These are phyloP conservation scores for Malurus leucopterus DNA, from an alignment of 2,797 vertebrate species.

Conservation along the genomic window DNA sequence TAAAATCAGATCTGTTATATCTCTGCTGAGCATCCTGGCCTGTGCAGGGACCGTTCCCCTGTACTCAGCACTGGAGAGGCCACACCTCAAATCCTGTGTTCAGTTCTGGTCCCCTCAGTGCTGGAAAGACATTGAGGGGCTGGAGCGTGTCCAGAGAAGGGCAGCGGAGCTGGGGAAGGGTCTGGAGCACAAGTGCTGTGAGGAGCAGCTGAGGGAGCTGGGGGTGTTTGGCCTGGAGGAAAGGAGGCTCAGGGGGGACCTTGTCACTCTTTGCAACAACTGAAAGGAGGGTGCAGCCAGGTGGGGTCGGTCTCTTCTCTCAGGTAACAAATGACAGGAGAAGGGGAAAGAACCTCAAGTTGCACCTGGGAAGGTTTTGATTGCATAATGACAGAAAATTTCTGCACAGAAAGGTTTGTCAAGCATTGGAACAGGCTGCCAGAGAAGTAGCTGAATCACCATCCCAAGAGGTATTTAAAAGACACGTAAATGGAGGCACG, in stretches of 20 bases:
- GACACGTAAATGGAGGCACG: background rate
- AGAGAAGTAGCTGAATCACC: background rate
- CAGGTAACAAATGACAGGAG: rapidly evolving
- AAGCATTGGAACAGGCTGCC: background rate
- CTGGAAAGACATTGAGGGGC: background rate
- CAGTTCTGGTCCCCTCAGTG: background rate
- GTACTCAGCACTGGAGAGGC: background rate
- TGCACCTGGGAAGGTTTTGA: background rate
- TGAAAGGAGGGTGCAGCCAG: background rate
- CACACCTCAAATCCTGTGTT: rapidly evolving
- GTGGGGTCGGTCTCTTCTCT: rapidly evolving
- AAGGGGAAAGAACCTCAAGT: background rate
- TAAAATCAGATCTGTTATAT: background rate
- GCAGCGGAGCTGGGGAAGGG: background rate
- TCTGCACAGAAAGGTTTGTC: background rate
- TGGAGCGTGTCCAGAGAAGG: background rate
- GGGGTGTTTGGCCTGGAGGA: background rate
- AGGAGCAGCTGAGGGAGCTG: background rate
- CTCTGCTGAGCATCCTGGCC: background rate
- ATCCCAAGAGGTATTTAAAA: background rate
- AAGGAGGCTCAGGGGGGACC: background rate
- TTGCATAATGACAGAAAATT: background rate
- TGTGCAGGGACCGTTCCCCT: background rate
- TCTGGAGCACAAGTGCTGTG: background rate
- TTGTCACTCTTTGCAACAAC: rapidly evolving